phyloP scores from a whole-genome alignment of 2,888 invertebrate genomes.

The Arge pagana region DNA sequence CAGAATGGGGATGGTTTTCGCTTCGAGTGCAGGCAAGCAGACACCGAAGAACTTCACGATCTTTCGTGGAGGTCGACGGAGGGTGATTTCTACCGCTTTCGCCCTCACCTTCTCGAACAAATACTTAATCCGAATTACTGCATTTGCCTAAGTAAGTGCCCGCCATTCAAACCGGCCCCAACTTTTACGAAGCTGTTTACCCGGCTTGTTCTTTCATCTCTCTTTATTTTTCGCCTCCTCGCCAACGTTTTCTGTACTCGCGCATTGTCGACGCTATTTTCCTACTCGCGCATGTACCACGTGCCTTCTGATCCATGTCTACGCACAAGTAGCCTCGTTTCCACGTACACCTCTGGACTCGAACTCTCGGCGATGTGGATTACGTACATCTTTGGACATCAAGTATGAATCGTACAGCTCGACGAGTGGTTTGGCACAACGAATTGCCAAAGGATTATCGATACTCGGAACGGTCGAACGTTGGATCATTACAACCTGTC shows the following conservation, averaged over 20 bases:
- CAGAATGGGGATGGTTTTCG: no score
- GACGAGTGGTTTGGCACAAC: no score
- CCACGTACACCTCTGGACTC: no score
- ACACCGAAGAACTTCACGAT: slow-evolving; percentile 46
- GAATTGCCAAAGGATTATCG: no score
- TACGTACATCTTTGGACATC: no score
- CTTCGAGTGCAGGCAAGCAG: slow-evolving; percentile 35
- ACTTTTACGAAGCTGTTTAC: slow-evolving; percentile 39
- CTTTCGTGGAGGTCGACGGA: slow-evolving; percentile 33
- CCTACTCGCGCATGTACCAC: neutral
- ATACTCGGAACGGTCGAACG: no score
- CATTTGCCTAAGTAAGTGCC: slow-evolving; percentile 56
- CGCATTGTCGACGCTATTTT: slow-evolving; percentile 7
- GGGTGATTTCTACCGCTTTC: slow-evolving; percentile 44
- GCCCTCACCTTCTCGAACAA: slow-evolving; percentile 53
- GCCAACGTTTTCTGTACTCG: slow-evolving; percentile 25
- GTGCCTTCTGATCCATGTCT: no score
- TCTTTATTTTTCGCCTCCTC: slow-evolving; percentile 22
- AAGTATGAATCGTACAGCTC: no score
- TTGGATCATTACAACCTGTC: no score
- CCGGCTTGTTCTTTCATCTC: slow-evolving; percentile 21
- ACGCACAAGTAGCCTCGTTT: no score
- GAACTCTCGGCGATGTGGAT: no score
- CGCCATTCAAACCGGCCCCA: slow-evolving; percentile 48
- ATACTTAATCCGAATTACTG: slow-evolving; percentile 56